Evolutionary conservation across 2,888 invertebrate genomes (phyloP), one percentile per base, ranked within the genome.

Genomic region (Trachelus iudaicus): DNA sequence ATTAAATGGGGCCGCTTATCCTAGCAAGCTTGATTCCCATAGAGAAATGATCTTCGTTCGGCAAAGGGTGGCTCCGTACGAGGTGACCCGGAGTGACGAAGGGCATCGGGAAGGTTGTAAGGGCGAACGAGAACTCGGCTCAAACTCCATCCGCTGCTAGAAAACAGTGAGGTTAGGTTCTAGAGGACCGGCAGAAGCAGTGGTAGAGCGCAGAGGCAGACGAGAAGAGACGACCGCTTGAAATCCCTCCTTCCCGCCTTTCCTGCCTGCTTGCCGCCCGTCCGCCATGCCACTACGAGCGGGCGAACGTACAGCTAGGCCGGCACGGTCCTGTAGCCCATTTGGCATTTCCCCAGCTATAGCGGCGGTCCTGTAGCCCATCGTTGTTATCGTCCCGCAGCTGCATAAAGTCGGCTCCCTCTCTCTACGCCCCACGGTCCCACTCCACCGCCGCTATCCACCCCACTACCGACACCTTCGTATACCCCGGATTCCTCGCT

Each of bases 311-410:
- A 89, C 88, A 89, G 89, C 89, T 89, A 90, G 89, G 88, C 89
- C 89, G 88, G 89, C 89, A 88, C 89, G 87, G 89, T 90, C 91
- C 91, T 91, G 88, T 91, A 91, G 91, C 91, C 91, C 91, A 91
- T 91, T 91, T 91, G 91, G 91, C 91, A 91, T 91, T 92, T 91
- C 90, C 90, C 90, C 90, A 90, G 90, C 90, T 90, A 90, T 90
- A 90, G 90, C 90, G 87, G 87, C 90, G 85, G 90, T 92, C 92
- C 92, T 92, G 91, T 92, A 92, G 92, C 91, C 92, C 92, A 92
- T 92, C 92, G 92, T 92, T 92, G 92, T 92, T 92, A 92, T 92
- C 92, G 92, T 92, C 92, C 91, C 92, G 91, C 92, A 92, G 92
- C 92, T 92, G 92, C 92, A 92, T 92, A 92, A 92, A 92, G 92